Base-by-base conservation (phyloP, 2,113 vertebrate species). In the Quiscalus mexicanus region DNA sequence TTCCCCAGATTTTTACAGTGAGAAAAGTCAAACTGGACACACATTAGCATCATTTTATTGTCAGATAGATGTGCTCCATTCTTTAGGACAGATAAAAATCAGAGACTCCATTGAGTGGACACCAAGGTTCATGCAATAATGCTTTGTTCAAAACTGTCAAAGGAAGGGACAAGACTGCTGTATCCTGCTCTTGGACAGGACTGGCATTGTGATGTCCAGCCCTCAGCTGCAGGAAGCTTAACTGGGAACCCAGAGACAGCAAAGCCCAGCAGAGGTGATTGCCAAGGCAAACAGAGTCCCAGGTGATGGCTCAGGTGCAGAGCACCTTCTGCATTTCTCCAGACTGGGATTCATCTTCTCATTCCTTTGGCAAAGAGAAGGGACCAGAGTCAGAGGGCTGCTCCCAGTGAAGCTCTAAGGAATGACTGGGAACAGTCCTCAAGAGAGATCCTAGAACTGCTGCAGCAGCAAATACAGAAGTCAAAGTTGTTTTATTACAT, bases 191-290 rank as follows among this genome's bases (percentile, higher is more conserved):
- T 60, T 44, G 44, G 44, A 75, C 42, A 67, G 69, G 33, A 55
- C 18, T 23, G 6, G 20, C 11, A 42, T 2, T 4, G 0, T 1
- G 1, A 35, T 41, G 37, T 41, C 19, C 67, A 90, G 35, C 18
- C 19, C 27, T 15, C 3, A 2, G 23, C 25, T 64, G 6, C 2
- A 6, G 81, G 20, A 85, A 65, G 15, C 24, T 58, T 6, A 44
- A 31, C 22, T 23, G 15, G 44, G 53, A 63, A 30, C 39, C 65
- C 2, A 2, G 39, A 50, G 20, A 19, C 0, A 2, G 52, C 21
- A 4, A 81, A 44, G 0, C 44, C 24, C 47, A 47, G 35, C 14
- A 69, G n/a, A 39, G 20, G 42, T 2, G 24, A 42, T 13, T 25
- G 28, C 47, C 3, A 6, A 53, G 44, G 31, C 42, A 67, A 41